A percentile compares a stretch with the other conserved stretches of the same genome.
Evolutionary conservation across 2,888 invertebrate genomes (phyloP).

Genomic region (Phyllotreta cruciferae): DNA sequence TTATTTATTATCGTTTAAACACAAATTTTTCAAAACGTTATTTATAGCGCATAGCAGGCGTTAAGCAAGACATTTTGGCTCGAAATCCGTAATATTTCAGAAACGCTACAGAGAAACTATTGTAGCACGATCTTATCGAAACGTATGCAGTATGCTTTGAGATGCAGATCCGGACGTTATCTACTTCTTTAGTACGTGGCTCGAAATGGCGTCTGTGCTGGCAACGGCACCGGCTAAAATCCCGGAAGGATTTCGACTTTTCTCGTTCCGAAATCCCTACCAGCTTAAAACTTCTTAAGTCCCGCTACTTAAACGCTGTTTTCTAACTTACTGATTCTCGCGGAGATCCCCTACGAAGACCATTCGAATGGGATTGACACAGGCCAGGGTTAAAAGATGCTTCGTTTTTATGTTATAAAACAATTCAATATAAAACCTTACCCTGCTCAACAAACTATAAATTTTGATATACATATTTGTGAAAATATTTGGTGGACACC

Average conservation of each 20-base stretch:
- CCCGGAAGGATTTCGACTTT: constrained; percentile 47
- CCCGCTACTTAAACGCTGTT: constrained; percentile 40
- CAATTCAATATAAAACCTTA: constrained; percentile 2
- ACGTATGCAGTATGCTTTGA: constrained; percentile 48
- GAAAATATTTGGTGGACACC: too few relatives aligned
- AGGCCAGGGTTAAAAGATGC: constrained; percentile 1
- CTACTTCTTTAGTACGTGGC: constrained; percentile 46
- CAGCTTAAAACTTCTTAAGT: constrained; percentile 48
- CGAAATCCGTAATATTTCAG: constrained; percentile 41
- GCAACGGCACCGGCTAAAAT: constrained; percentile 39
- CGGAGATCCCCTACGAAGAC: constrained; percentile 21
- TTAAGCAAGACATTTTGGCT: constrained; percentile 43
- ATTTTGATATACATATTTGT: too few relatives aligned
- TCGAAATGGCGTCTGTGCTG: constrained; percentile 38
- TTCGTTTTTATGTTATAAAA: constrained; percentile 9
- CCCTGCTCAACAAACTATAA: not conserved
- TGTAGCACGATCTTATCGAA: constrained; percentile 49
- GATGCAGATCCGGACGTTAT: constrained; percentile 50
- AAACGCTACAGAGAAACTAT: constrained; percentile 44
- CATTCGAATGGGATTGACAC: constrained; percentile 27
- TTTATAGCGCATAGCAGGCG: constrained; percentile 27
- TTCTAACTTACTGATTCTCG: constrained; percentile 31
- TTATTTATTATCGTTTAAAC: not conserved
- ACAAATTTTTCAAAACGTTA: constrained; percentile 19
- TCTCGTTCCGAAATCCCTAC: constrained; percentile 44